Percentiles rank a stretch among this genome's conserved stretches.
These are phyloP conservation scores for Euphydryas editha DNA, from an alignment of 2,888 invertebrate genomes.

Conservation along the genomic window DNA sequence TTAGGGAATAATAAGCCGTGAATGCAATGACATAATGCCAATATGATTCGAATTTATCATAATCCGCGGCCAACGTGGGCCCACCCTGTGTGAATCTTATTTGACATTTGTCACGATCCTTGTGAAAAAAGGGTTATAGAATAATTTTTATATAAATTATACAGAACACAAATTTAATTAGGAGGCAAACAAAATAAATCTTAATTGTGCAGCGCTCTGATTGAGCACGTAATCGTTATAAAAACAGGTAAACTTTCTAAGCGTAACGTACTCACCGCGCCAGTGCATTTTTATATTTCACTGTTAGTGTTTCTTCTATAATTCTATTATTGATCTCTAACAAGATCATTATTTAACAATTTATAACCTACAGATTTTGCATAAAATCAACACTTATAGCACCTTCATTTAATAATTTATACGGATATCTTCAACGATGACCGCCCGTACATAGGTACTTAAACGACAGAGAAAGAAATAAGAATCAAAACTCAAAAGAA, in stretches of 20 bases:
- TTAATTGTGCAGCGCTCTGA: conserved; percentile 39
- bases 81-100: conserved; percentile 69
- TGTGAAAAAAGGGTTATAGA: conserved; percentile 69
- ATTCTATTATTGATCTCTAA: conserved; percentile 99
- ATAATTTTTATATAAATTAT: conserved; percentile 3
- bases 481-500: too few relatives aligned
- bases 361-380: conserved; percentile 81
- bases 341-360: conserved; percentile 92
- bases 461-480: conserved; percentile 69
- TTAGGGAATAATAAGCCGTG: conserved; percentile 53
- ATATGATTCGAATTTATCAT: conserved; percentile 42
- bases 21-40: conserved; percentile 40
- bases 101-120: conserved; percentile 78
- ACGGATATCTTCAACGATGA: conserved; percentile 75
- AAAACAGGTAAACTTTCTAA: conserved; percentile 80
- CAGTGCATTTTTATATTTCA: conserved; percentile 97
- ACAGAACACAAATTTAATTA: conserved; percentile 24
- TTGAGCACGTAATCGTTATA: conserved; percentile 47
- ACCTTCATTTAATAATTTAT: conserved; percentile 82
- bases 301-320: conserved; percentile 97
- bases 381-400: conserved; percentile 83
- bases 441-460: conserved; percentile 75
- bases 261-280: conserved; percentile 93
- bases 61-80: conserved; percentile 76
- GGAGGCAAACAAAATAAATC: conserved; percentile 51